phyloP scores from a whole-genome alignment of 2,888 invertebrate species.

The Aproaerema taeniolella region DNA sequence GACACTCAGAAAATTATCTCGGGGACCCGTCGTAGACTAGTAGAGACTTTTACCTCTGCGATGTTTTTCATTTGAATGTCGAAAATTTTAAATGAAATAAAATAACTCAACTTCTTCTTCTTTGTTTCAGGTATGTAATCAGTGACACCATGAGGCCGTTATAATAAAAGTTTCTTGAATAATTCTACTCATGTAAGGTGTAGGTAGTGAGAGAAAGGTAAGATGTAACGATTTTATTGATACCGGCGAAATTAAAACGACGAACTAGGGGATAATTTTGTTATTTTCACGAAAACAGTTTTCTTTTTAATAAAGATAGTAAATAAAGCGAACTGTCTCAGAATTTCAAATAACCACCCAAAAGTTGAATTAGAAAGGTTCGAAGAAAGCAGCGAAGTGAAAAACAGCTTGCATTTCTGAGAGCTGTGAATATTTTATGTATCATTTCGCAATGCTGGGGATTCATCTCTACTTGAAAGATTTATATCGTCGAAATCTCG shows the following conservation, averaged over 20 bases:
- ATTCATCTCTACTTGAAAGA: constrained; percentile 70
- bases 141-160: too few relatives aligned
- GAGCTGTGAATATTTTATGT: constrained; percentile 68
- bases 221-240: too few relatives aligned
- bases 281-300: too few relatives aligned
- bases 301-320: not conserved
- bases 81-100: not conserved
- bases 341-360: constrained; percentile 4
- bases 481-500: constrained; percentile 66
- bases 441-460: constrained; percentile 64
- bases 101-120: not conserved
- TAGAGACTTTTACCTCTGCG: too few relatives aligned
- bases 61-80: not conserved
- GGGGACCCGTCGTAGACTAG: too few relatives aligned
- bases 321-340: not conserved
- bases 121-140: not conserved
- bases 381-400: constrained; percentile 39
- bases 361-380: constrained; percentile 27
- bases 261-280: too few relatives aligned
- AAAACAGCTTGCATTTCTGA: constrained; percentile 66
- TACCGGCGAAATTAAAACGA: too few relatives aligned
- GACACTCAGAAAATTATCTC: too few relatives aligned
- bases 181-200: too few relatives aligned
- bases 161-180: too few relatives aligned
- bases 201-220: too few relatives aligned